Percentiles rank a stretch among this genome's conserved stretches.
These are phyloP conservation scores for Oscheius sp. DNA, from an alignment of 1,140 invertebrate genomes.

Conservation along the genomic window DNA sequence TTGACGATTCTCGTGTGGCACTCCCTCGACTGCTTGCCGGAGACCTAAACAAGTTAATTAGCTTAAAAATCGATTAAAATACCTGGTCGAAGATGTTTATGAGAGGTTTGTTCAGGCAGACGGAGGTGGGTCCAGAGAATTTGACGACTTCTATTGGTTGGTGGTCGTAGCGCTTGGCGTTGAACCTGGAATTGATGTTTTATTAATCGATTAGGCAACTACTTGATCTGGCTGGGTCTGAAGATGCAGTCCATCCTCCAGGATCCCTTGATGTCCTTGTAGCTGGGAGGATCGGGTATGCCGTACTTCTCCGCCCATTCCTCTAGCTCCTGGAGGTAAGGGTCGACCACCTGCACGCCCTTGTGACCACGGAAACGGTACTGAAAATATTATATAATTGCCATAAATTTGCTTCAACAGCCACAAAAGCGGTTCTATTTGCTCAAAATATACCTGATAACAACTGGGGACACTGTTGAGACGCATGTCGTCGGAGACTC, in stretches of 20 bases:
- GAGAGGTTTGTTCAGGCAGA: slow-evolving; percentile 40
- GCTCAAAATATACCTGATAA: slow-evolving; percentile 33
- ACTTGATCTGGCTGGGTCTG: slow-evolving; percentile 26
- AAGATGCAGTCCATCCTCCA: neutral
- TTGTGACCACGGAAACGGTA: slow-evolving; percentile 38
- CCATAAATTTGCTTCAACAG: no score
- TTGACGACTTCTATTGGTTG: slow-evolving; percentile 42
- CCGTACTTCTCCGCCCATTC: neutral
- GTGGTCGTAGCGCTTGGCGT: neutral
- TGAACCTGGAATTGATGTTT: neutral
- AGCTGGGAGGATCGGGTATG: neutral
- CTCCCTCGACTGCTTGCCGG: slow-evolving; percentile 16
- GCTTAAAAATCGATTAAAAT: neutral
- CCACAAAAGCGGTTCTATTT: no score
- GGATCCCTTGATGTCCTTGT: neutral
- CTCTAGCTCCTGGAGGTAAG: slow-evolving; percentile 3
- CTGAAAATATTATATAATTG: slow-evolving; percentile 20
- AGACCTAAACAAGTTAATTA: slow-evolving; percentile 4
- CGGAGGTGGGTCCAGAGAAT: slow-evolving; percentile 33
- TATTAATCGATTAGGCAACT: neutral
- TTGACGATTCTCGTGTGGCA: slow-evolving; percentile 35
- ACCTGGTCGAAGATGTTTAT: slow-evolving; percentile 49
- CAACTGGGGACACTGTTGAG: neutral
- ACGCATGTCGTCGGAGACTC: slow-evolving; percentile 10
- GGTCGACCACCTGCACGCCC: slow-evolving; percentile 33